Percentiles rank a stretch among this genome's conserved stretches.
Evolutionary conservation across 2,797 vertebrate genomes (phyloP).

Genomic region (Eutrigla gurnardus): DNA sequence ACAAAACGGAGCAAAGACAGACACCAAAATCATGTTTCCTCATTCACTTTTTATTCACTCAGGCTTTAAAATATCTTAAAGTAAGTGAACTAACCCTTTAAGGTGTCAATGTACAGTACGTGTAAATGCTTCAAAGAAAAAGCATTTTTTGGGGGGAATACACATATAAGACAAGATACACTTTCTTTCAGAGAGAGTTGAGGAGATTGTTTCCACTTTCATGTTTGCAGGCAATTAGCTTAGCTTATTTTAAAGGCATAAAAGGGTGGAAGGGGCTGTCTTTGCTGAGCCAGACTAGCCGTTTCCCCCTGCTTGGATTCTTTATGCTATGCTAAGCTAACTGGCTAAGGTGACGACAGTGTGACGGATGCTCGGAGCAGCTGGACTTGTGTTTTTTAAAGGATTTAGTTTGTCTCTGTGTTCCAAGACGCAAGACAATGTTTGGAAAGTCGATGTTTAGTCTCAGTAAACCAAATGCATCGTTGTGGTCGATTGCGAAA

Average conservation of each 20-base stretch:
- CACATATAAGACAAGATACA: no score
- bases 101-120: background rate
- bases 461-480: background rate
- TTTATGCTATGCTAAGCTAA: background rate
- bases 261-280: no score
- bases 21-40: background rate
- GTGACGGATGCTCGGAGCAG: conserved; percentile 2
- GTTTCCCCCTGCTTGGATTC: background rate
- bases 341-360: background rate
- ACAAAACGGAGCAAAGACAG: background rate
- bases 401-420: conserved; percentile 2
- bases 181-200: no score
- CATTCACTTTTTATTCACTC: background rate
- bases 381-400: conserved; percentile 3
- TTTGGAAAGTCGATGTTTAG: conserved; percentile 11
- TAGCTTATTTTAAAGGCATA: background rate
- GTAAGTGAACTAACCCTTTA: background rate
- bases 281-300: no score
- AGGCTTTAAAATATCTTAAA: background rate
- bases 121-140: background rate
- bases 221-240: background rate
- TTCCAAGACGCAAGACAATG: conserved; percentile 4
- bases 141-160: no score
- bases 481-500: background rate
- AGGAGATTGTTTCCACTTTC: no score